phyloP scores from a whole-genome alignment of 2,888 invertebrate genomes.

The Crematogaster levior region DNA sequence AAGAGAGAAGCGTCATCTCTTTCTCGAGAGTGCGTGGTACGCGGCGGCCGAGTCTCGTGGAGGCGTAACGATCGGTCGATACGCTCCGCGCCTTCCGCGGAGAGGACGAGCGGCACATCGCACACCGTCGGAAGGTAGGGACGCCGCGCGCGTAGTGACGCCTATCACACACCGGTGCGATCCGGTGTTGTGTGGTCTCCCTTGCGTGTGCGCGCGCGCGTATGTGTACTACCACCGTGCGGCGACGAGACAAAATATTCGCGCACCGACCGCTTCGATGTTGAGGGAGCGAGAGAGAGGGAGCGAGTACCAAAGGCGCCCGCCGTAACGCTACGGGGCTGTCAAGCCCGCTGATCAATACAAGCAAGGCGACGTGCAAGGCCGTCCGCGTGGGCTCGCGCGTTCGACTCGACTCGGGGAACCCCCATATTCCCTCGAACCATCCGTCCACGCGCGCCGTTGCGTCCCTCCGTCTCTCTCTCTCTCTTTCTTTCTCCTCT shows the following conservation, averaged over 20 bases:
- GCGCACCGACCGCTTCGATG: constrained; percentile 39
- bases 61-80: constrained; percentile 49
- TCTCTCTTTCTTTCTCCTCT: constrained; percentile 25
- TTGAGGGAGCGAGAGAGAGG: not conserved
- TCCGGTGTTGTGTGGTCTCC: not conserved
- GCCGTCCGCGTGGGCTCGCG: constrained; percentile 81
- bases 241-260: constrained; percentile 68
- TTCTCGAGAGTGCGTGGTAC: constrained; percentile 43
- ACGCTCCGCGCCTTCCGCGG: constrained; percentile 45
- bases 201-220: not conserved
- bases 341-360: constrained; percentile 84
- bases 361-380: constrained; percentile 84
- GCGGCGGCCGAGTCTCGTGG: constrained; percentile 36
- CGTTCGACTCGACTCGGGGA: constrained; percentile 70
- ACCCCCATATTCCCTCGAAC: constrained; percentile 70
- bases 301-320: constrained; percentile 69
- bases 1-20: constrained; percentile 32
- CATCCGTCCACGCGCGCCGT: constrained; percentile 63
- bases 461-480: constrained; percentile 46
- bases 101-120: constrained; percentile 47
- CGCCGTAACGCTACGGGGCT: constrained; percentile 79
- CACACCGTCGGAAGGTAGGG: constrained; percentile 47
- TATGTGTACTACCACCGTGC: constrained; percentile 36
- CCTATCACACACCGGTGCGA: constrained; percentile 8
- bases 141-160: constrained; percentile 41